Evolutionary conservation across 2,888 invertebrate species (phyloP).

Genomic region (Ichneumon xanthorius): DNA sequence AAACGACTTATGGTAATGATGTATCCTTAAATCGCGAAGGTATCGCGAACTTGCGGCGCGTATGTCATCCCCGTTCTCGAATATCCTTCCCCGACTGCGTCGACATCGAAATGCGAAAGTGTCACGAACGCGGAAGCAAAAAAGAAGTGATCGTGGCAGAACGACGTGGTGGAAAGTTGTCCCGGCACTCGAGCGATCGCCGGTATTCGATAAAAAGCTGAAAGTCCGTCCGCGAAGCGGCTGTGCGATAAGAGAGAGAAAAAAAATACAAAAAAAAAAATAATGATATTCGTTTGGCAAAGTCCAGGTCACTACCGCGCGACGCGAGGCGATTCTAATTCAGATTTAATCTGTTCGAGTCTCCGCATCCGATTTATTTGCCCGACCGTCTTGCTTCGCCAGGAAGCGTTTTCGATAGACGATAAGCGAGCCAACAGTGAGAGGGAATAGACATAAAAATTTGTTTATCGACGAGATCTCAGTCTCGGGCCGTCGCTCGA

Average conservation of each 20-base stretch:
- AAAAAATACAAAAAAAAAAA: conserved; percentile 2
- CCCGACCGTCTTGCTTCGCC: not conserved
- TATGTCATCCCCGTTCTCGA: not conserved
- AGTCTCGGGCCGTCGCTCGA: not conserved
- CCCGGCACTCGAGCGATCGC: conserved; percentile 45
- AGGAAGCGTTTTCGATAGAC: not conserved
- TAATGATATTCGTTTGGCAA: conserved; percentile 9
- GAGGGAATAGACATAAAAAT: conserved; percentile 33
- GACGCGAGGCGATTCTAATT: conserved; percentile 31
- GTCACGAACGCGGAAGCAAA: conserved; percentile 58
- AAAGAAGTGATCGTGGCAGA: conserved; percentile 35
- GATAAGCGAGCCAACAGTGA: conserved; percentile 7
- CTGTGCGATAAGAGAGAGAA: conserved; percentile 5
- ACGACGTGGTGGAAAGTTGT: conserved; percentile 60
- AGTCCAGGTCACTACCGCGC: conserved; percentile 13
- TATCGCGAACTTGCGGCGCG: not conserved
- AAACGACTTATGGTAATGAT: not conserved
- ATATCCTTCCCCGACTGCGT: not conserved
- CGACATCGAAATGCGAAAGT: conserved; percentile 26
- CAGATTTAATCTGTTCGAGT: conserved; percentile 15
- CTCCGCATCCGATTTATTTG: conserved; percentile 11
- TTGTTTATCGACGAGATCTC: conserved; percentile 38
- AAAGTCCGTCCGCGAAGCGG: conserved; percentile 48
- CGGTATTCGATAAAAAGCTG: conserved; percentile 48
- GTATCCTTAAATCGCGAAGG: not conserved